These are phyloP conservation scores for Lasioglossum marginatum DNA, from an alignment of 2,888 invertebrate species.

Conservation along the genomic window DNA sequence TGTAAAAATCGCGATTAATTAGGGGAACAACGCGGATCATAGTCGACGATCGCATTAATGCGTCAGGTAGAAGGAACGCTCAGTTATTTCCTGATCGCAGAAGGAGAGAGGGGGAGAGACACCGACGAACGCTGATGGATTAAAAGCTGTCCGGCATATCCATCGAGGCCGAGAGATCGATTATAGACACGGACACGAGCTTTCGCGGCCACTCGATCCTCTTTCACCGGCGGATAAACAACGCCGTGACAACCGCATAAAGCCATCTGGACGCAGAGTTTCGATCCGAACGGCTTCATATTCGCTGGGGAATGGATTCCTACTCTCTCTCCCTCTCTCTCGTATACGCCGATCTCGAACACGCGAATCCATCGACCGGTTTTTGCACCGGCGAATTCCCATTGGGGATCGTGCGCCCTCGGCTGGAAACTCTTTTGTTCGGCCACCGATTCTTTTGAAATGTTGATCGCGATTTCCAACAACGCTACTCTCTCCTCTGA, in stretches of 20 bases:
- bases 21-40: background rate
- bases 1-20: background rate
- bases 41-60: background rate
- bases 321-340: background rate
- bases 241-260: constrained; percentile 3
- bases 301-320: background rate
- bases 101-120: background rate
- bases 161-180: background rate
- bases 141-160: background rate
- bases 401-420: background rate
- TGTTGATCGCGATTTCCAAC: constrained; percentile 8
- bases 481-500: background rate
- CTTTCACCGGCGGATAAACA: background rate
- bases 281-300: constrained; percentile 2
- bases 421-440: background rate
- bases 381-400: background rate
- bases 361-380: background rate
- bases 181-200: background rate
- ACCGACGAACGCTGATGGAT: background rate
- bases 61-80: background rate
- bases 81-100: background rate
- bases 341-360: background rate
- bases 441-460: background rate
- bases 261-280: background rate
- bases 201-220: background rate